A percentile compares a stretch with the other conserved stretches of the same genome.
Evolutionary conservation across 2,113 vertebrate genomes (phyloP).

Genomic region (Trachemys scripta): DNA sequence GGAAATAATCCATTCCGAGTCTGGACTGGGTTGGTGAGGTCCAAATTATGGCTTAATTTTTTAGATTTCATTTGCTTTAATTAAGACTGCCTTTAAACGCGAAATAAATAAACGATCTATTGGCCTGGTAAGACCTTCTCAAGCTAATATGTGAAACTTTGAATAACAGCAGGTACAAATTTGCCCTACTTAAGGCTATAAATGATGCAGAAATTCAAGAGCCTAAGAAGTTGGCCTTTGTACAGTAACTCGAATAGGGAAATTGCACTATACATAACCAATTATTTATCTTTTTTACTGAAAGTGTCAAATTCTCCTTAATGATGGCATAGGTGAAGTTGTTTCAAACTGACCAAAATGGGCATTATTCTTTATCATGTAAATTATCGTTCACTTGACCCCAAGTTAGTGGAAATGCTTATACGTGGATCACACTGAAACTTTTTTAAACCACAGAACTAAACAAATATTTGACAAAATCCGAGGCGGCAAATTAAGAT

Average conservation of each 20-base stretch:
- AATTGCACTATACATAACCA: slow-evolving; percentile 40
- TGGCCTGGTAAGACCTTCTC: slow-evolving; percentile 50
- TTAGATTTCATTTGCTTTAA: slow-evolving; percentile 21
- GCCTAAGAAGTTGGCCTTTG: slow-evolving; percentile 60
- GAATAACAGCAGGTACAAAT: slow-evolving; percentile 68
- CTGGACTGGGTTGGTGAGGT: not conserved
- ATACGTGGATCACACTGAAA: slow-evolving; percentile 64
- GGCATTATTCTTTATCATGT: slow-evolving; percentile 70
- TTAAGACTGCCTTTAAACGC: slow-evolving; percentile 51
- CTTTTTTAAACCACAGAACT: slow-evolving; percentile 58
- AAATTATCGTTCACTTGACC: slow-evolving; percentile 72
- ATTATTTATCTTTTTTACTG: slow-evolving; percentile 29
- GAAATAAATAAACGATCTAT: not conserved
- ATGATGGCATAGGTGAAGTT: slow-evolving; percentile 75
- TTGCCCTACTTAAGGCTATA: slow-evolving; percentile 7
- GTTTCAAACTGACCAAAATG: slow-evolving; percentile 72
- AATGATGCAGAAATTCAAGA: slow-evolving; percentile 57
- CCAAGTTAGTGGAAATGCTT: slow-evolving; percentile 67
- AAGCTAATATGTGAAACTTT: slow-evolving; percentile 61
- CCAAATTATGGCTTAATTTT: not conserved
- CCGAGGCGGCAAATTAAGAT: slow-evolving; percentile 36
- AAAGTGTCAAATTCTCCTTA: slow-evolving; percentile 73
- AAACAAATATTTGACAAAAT: slow-evolving; percentile 67
- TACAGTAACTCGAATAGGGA: slow-evolving; percentile 50
- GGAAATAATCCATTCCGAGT: slow-evolving; percentile 19